Conservation (phyloP, 2,797 vertebrate species). For the Falco naumanni region DNA sequence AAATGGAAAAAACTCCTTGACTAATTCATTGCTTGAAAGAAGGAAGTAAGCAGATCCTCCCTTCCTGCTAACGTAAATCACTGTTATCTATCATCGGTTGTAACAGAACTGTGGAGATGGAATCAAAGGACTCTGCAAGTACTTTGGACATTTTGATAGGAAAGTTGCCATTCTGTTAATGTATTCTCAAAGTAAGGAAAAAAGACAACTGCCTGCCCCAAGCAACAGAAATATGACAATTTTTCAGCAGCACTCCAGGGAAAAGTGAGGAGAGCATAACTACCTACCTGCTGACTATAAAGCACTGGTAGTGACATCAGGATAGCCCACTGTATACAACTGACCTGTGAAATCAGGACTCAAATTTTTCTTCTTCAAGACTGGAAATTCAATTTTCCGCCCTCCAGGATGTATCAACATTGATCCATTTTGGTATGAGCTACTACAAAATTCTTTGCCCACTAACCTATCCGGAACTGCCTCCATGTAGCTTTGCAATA, state of each 20-base stretch:
- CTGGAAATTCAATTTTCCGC: not conserved
- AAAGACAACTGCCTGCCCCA: not conserved
- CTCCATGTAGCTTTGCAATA: not conserved
- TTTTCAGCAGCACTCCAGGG: not conserved
- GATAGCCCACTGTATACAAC: not conserved
- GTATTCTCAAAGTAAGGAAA: not conserved
- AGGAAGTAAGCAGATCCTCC: not conserved
- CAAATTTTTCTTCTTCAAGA: not conserved
- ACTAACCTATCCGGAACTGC: not conserved
- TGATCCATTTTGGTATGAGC: not conserved
- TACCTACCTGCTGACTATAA: not conserved
- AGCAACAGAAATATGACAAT: not conserved
- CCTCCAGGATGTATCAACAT: not conserved
- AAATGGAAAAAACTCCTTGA: fast-evolving
- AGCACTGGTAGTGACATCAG: not conserved
- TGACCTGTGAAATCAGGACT: not conserved
- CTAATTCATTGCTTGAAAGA: not conserved
- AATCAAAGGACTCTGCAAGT: not conserved
- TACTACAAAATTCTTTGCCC: not conserved
- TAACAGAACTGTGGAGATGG: not conserved
- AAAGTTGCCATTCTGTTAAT: not conserved
- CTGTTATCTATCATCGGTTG: not conserved
- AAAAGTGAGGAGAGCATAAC: not conserved
- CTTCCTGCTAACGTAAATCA: not conserved
- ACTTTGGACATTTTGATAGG: not conserved